Evolutionary conservation across 1,140 invertebrate species (phyloP), one percentile per base, ranked within the genome.

Genomic region (Neodiprion pinetum): DNA sequence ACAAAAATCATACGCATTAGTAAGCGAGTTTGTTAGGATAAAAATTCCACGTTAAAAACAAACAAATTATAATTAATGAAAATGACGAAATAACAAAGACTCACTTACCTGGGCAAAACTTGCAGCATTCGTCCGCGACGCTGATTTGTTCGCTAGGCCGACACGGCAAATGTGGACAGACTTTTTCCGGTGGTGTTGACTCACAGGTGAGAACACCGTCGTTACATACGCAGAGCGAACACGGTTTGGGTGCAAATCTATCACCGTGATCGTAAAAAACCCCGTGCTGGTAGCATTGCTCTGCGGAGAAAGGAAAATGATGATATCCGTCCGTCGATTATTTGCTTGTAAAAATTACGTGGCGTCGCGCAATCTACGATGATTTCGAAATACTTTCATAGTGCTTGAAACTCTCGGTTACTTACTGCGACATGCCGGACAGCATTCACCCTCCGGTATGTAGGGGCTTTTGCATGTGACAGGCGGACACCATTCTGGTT

Each of bases 121-220:
- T 96, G 89, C 96, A 98, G 87, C 96, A 98, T 85, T 97, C 93
- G 71, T 93, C 95, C 40, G 93, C 92, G 61, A 95, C 93, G 78
- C 92, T 92, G 80, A 97, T 93, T 86, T 95, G 94, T 82, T 96
- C 91, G 61, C 91, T 90, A 28, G 90, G 87, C 71, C 94, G 92
- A 90, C 96, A 98, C n/a, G 93, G 90, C 73, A 97, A 89, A 77
- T 91, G 88, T 40, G 96, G 96, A 89, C 96, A 98, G 72, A 90
- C 91, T 9, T 90, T 92, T 77, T 94, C 91, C 5, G 93, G 93
- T 81, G 96, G 92, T 69, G 94, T 91, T 76, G 91, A 90, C 53
- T 91, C 89, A 87, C 96, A 97, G 78, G 92, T 91, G 92, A 96
- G 95, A 76, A 90, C 92, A 48, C 95, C 96, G 87, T 97, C 93